Evolutionary conservation across 1,140 invertebrate genomes (phyloP).

Genomic region (Sitodiplosis mosellana): DNA sequence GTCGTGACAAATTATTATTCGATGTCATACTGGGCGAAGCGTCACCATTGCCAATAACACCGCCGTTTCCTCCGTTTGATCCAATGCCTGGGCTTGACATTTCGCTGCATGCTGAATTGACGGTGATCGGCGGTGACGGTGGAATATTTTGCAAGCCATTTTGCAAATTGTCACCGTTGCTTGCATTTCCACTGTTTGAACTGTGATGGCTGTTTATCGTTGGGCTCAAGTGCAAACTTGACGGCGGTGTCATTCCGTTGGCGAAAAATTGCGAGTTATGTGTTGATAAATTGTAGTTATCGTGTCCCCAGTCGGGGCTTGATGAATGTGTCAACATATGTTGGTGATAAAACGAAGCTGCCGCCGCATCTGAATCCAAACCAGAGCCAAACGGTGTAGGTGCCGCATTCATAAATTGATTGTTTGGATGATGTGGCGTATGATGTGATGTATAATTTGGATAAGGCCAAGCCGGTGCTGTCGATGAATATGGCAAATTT

Average conservation of each 20-base stretch:
- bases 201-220: neutral
- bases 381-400: neutral
- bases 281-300: neutral
- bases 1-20: slow-evolving; percentile 26
- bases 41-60: slow-evolving; percentile 15
- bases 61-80: too few relatives aligned
- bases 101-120: slow-evolving; percentile 35
- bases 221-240: neutral
- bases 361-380: neutral
- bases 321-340: neutral
- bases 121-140: slow-evolving; percentile 37
- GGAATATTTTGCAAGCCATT: neutral
- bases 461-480: neutral
- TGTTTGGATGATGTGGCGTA: neutral
- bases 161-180: neutral
- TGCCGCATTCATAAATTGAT: neutral
- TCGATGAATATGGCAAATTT: neutral
- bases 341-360: neutral
- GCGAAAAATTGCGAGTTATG: neutral
- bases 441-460: too few relatives aligned
- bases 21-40: slow-evolving; percentile 13
- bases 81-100: slow-evolving; percentile 40
- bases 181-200: neutral
- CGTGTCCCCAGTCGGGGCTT: neutral
- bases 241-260: too few relatives aligned